Evolutionary conservation across 2,797 vertebrate species (phyloP).

Genomic region (Microtus californicus): DNA sequence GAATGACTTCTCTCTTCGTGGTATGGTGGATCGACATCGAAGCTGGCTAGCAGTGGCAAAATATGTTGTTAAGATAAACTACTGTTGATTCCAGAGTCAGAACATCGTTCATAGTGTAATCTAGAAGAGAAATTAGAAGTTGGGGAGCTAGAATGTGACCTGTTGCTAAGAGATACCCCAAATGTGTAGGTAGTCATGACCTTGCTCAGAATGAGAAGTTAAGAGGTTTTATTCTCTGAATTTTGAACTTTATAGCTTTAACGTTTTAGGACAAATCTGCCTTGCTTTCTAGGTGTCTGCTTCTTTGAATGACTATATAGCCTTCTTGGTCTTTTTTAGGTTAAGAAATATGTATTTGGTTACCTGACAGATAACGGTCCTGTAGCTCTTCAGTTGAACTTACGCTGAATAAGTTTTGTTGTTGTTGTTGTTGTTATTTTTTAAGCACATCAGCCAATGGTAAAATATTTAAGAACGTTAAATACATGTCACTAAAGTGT

Average conservation of each 20-base stretch:
- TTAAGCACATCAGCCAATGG: neutral
- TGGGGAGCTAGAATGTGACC: neutral
- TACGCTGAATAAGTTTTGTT: neutral
- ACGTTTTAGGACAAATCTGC: neutral
- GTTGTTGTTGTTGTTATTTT: neutral
- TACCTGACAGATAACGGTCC: neutral
- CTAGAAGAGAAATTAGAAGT: conserved; percentile 25
- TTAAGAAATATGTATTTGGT: neutral
- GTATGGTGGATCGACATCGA: neutral
- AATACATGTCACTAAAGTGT: neutral
- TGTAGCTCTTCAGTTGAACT: neutral
- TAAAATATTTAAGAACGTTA: neutral
- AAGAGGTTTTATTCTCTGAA: neutral
- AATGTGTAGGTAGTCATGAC: neutral
- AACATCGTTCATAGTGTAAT: conserved; percentile 9
- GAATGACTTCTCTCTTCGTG: neutral
- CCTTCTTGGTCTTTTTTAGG: neutral
- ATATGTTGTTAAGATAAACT: neutral
- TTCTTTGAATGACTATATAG: neutral
- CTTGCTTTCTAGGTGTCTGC: neutral
- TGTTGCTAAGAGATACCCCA: neutral
- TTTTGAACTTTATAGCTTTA: conserved; percentile 34
- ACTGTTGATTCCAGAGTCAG: neutral
- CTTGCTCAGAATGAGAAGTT: conserved; percentile 23
- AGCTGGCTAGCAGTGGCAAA: neutral